These are phyloP conservation scores for Lithophane ornitopus DNA, from an alignment of 2,888 invertebrate species.

Conservation along the genomic window DNA sequence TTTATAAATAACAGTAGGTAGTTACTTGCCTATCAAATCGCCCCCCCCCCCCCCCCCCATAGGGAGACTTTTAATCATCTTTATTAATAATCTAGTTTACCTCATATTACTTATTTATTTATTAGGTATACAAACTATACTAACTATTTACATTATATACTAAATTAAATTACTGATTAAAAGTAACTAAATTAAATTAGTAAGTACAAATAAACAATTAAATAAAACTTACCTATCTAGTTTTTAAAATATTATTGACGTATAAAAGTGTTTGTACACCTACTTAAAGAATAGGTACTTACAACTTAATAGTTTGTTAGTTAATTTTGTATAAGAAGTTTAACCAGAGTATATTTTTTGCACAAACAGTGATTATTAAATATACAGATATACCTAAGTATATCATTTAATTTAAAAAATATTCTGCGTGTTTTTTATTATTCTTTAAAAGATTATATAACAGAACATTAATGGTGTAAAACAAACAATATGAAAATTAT, in stretches of 20 bases:
- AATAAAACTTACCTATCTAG: neutral
- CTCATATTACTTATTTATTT: no score
- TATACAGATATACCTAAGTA: neutral
- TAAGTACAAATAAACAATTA: no score
- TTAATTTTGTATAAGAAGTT: neutral
- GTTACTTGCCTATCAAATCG: no score
- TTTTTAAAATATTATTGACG: neutral
- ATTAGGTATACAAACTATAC: no score
- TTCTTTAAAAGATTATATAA: neutral
- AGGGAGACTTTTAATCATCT: no score
- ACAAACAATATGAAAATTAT: neutral
- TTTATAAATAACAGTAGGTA: neutral
- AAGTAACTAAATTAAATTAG: no score
- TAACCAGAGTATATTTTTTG: neutral
- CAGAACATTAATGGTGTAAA: neutral
- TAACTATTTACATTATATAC: no score
- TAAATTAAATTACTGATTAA: no score
- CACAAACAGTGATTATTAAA: neutral
- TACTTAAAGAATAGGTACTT: neutral
- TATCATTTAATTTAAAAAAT: neutral
- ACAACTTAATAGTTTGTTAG: no score
- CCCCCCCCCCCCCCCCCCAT: no score
- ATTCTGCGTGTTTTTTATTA: neutral
- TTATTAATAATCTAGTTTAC: no score
- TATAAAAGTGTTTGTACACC: neutral